Evolutionary conservation across 1,140 invertebrate species (phyloP), one percentile per base, ranked within the genome.

Genomic region (Apocrypta bakeri): DNA sequence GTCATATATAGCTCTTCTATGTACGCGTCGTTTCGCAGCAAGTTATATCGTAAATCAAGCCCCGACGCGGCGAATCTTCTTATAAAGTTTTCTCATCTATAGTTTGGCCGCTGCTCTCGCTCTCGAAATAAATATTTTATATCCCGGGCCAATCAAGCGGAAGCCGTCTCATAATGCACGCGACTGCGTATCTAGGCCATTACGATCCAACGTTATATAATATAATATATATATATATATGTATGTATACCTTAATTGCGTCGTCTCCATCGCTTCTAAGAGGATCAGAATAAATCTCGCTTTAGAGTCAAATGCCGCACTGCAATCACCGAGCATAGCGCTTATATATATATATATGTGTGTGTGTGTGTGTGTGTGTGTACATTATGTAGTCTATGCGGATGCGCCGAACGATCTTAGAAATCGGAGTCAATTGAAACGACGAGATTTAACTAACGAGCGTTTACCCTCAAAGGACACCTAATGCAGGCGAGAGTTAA

Each of bases 401-500:
- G 21, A 31, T 61, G 56, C 14, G 48, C n/a, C n/a, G n/a, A n/a
- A n/a, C 48, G 48, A 56, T 56, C 48, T 56, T 56, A 56, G 48
- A 56, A 56, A 75, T 81, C 33, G 72, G 48, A 78, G 81, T 82
- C 74, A 82, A 82, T 82, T 40, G 81, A 64, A 78, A 24, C 33
- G 37, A 12, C 29, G 61, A 33, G 77, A 85, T 85, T 85, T 77
- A 64, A 83, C 81, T 85, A 85, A 85, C 85, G 85, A 85, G 85
- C 80, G 82, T 86, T 85, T 82, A 85, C 86, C 82, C 83, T 63
- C 81, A 82, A 86, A 86, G 85, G 83, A 85, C 86, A 86, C 77
- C 82, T 14, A 83, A 83, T 80, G 85, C 74, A 83, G 83, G 27
- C 85, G 84, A 84, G 83, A 90, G 89, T 88, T 88, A 89, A 90